Evolutionary conservation across 53 echinoderm and acorn worm genomes (phyloP), one percentile per base, ranked within the genome.

Genomic region (Holothuria scabra): DNA sequence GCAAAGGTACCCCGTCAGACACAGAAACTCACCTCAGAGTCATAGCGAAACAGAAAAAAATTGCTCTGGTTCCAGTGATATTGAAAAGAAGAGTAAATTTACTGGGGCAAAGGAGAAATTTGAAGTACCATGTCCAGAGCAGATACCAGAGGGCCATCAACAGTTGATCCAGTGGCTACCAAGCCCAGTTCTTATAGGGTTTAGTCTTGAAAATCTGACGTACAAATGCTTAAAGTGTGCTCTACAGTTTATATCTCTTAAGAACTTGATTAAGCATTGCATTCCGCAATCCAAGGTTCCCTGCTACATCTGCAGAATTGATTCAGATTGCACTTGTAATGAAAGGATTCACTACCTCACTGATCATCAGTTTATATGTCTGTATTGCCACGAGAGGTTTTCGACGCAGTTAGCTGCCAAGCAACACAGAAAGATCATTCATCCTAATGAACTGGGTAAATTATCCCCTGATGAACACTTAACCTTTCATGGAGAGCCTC

Each of bases 281-380:
- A 18, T 52, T 52, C 52, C 52, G 18, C 14, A 14, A 52, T 52
- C 52, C 18, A 52, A 52, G 23, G 30, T 64, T 13, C 64, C 64
- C 0, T 64, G 64, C 23, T 26, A 64, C 5, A 12, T 64, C 64
- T 64, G 64, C 14, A 12, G 30, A 26, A 14, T 24, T 30, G 11
- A 3, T 12, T 19, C 11, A 12, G 30, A 26, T 21, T 2, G 64
- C 23, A 12, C 23, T 26, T 64, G 64, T 26, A 30, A 28, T 1
- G 64, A 64, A 22, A 64, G 64, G 5, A 64, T 78, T 12, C 78
- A 78, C 58, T 22, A 57, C 21, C 56, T 78, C 26, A 28, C 29
- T 13, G 32, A 78, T 22, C 78, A 78, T 33, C 78, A 78, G 78
- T 78, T 57, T 31, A 4, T 58, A 13, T 78, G 78, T 52, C 29